Conservation (phyloP, 1,140 invertebrate genomes). For the Drosophila trapezifrons region DNA sequence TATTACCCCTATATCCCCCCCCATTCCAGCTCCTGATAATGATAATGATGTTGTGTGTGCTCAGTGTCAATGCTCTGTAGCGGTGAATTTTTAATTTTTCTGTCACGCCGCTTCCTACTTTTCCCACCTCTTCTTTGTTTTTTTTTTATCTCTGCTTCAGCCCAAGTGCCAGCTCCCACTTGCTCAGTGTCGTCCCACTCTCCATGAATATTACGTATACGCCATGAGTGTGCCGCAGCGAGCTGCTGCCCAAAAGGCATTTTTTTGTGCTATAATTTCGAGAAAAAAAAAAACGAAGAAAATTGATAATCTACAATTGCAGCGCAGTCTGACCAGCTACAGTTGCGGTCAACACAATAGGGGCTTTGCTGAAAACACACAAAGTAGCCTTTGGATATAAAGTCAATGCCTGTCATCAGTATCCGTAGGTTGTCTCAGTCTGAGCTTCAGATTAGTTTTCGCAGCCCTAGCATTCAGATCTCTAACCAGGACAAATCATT, state of each 20-base stretch:
- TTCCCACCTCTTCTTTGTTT: constrained; percentile 3
- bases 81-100: constrained; percentile 62
- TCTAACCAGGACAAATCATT: too few relatives aligned
- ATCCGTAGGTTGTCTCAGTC: too few relatives aligned
- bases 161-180: constrained; percentile 2
- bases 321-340: constrained; percentile 1
- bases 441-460: too few relatives aligned
- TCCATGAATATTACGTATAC: constrained; percentile 70
- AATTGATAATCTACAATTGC: constrained; percentile 40
- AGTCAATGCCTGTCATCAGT: neutral
- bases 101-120: constrained; percentile 7
- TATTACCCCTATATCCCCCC: neutral
- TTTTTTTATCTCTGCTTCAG: neutral
- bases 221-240: constrained; percentile 1
- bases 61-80: constrained; percentile 77
- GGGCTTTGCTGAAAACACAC: neutral
- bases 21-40: constrained; percentile 22
- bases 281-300: constrained; percentile 28
- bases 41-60: constrained; percentile 47
- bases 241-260: constrained; percentile 40
- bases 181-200: constrained; percentile 21
- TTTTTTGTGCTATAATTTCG: constrained; percentile 43
- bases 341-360: neutral
- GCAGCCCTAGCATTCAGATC: too few relatives aligned
- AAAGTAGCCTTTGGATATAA: neutral